Evolutionary conservation across 2,113 vertebrate genomes (phyloP), one percentile per base, ranked within the genome.

Genomic region (Pantherophis guttatus): DNA sequence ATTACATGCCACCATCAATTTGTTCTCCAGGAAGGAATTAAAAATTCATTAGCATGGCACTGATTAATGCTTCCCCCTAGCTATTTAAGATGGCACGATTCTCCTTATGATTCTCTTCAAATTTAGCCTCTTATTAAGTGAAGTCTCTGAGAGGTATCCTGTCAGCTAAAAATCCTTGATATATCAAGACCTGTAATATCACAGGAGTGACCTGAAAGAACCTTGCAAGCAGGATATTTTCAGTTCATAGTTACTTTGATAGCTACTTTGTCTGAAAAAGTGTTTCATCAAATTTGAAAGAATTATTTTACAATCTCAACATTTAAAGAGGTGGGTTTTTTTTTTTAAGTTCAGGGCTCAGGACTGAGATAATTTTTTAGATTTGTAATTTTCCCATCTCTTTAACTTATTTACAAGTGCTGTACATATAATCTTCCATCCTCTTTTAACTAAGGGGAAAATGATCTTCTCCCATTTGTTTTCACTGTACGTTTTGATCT

Each of bases 221-320:
- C 48, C 54, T 90, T 26, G 62, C 87, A 92, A 91, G 87, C 21
- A 90, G 29, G 93, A 62, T 93, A 58, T 93, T 62, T 94, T 94
- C 89, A 81, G 92, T 92, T 92, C 87, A 91, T 44, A 95, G 55
- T 10, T 52, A 62, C 62, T 44, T 93, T 17, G 7, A 12, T 95
- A 91, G 92, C 93, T 33, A 39, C 53, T 91, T 95, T 93, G 85
- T 12, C n/a, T 88, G 89, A 96, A 92, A 90, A 95, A 94, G 90
- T 0, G 70, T 81, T 55, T 9, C 24, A 0, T 1, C 54, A 19
- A 85, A 94, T 93, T 9, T 86, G 58, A 89, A 91, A 59, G 59
- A 50, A 89, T 88, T 0, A 12, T 92, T 95, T 62, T 55, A 91
- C 33, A 81, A 81, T 23, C 33, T 44, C 17, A 44, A 21, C 33